Conservation (phyloP, 2,888 invertebrate species). For the Xestia rhomboidea region DNA sequence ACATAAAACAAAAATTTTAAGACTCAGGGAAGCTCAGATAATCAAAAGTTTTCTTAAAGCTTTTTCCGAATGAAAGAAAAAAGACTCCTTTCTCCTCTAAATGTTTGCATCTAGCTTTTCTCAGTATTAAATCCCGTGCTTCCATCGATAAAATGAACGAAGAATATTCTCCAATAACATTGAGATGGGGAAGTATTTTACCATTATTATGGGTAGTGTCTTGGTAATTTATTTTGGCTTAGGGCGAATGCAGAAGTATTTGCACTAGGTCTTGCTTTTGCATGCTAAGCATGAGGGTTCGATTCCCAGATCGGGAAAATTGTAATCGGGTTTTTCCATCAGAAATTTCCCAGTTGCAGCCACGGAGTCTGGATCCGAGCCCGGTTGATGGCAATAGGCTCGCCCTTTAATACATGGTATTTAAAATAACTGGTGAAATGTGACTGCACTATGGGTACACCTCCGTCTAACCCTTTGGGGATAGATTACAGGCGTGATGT, state of each 20-base stretch:
- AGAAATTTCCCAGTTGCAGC: no score
- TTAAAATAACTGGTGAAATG: no score
- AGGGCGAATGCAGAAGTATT: not conserved
- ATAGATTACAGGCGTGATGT: no score
- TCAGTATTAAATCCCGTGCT: slow-evolving; percentile 24
- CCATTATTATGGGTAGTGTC: not conserved
- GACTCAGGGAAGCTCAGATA: not conserved
- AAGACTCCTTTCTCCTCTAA: not conserved
- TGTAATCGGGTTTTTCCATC: no score
- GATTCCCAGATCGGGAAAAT: no score
- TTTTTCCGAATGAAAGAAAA: not conserved
- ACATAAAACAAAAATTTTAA: not conserved
- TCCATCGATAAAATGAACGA: slow-evolving; percentile 17
- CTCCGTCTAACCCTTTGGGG: no score
- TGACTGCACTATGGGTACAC: no score
- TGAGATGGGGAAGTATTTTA: slow-evolving; percentile 4
- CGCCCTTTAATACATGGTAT: no score
- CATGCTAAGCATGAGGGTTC: no score
- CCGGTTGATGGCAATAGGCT: no score
- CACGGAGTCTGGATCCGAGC: no score
- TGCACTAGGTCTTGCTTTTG: not conserved
- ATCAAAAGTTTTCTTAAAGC: slow-evolving; percentile 10
- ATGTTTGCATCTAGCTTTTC: slow-evolving; percentile 25
- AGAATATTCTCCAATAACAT: slow-evolving; percentile 23
- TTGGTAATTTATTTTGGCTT: slow-evolving; percentile 20